Percentiles rank a stretch among this genome's conserved stretches.
Evolutionary conservation across 1,140 invertebrate genomes (phyloP).

Genomic region (Sitodiplosis mosellana): DNA sequence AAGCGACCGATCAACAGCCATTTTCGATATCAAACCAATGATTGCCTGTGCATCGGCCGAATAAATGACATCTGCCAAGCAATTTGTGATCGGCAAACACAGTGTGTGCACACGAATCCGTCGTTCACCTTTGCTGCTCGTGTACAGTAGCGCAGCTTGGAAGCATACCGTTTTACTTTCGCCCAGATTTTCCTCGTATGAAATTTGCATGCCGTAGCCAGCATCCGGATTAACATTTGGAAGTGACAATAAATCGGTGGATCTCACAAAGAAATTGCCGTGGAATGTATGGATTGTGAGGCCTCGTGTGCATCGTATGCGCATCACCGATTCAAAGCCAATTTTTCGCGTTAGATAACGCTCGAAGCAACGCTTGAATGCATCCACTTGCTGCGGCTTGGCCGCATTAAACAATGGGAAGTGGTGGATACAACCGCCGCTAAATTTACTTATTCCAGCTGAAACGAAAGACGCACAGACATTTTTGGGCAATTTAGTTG

Average conservation of each 20-base stretch:
- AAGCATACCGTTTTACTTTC: slow-evolving; percentile 85
- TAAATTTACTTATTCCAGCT: slow-evolving; percentile 88
- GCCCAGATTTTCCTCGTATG: slow-evolving; percentile 65
- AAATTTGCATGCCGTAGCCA: slow-evolving; percentile 92
- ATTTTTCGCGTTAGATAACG: slow-evolving; percentile 93
- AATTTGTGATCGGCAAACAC: slow-evolving; percentile 75
- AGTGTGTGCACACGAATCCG: slow-evolving; percentile 95
- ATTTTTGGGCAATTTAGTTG: not conserved
- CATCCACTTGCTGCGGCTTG: slow-evolving; percentile 47
- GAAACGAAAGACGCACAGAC: slow-evolving; percentile 15
- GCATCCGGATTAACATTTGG: slow-evolving; percentile 97
- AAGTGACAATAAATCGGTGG: slow-evolving; percentile 87
- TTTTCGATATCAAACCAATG: slow-evolving; percentile 80
- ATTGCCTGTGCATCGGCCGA: slow-evolving; percentile 93
- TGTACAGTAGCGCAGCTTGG: slow-evolving; percentile 94
- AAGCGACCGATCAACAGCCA: slow-evolving; percentile 88
- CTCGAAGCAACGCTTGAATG: slow-evolving; percentile 59
- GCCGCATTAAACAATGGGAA: slow-evolving; percentile 73
- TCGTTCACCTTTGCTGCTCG: slow-evolving; percentile 93
- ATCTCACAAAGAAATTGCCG: slow-evolving; percentile 98
- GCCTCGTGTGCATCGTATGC: slow-evolving; percentile 84
- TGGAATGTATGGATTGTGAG: slow-evolving; percentile 95
- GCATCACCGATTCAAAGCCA: slow-evolving; percentile 97
- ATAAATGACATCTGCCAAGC: slow-evolving; percentile 68
- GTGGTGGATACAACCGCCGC: slow-evolving; percentile 84